Evolutionary conservation across 1,140 invertebrate species (phyloP).

Genomic region (Rhynchophorus ferrugineus): DNA sequence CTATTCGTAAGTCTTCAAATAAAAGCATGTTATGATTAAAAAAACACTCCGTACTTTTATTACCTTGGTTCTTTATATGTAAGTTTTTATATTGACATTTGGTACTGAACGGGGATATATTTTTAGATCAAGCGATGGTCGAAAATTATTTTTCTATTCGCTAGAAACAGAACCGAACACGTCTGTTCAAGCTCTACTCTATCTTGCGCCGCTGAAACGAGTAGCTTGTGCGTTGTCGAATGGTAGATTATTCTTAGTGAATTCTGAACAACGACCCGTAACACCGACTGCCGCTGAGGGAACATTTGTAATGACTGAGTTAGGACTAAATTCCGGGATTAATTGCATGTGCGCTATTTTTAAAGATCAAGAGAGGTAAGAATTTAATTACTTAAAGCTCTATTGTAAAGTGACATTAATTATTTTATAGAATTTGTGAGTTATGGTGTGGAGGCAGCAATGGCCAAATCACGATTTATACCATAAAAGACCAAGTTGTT

Average conservation of each 20-base stretch:
- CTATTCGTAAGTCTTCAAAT: constrained; percentile 59
- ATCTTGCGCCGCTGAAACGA: constrained; percentile 55
- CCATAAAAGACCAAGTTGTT: constrained; percentile 48
- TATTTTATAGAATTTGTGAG: constrained; percentile 48
- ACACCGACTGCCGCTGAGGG: constrained; percentile 58
- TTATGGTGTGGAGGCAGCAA: constrained; percentile 71
- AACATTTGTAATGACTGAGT: constrained; percentile 68
- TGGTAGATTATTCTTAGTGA: constrained; percentile 67
- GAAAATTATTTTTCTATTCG: constrained; percentile 50
- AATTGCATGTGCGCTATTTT: constrained; percentile 50
- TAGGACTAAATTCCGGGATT: constrained; percentile 57
- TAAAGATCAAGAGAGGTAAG: constrained; percentile 41
- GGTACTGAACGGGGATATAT: no score
- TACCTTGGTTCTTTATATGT: no score
- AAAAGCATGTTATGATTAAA: no score
- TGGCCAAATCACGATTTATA: constrained; percentile 65
- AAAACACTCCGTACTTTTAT: no score
- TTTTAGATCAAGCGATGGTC: constrained; percentile 46
- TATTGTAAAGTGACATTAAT: constrained; percentile 6
- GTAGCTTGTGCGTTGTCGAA: constrained; percentile 66
- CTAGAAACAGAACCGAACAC: constrained; percentile 46
- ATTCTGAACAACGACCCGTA: constrained; percentile 51
- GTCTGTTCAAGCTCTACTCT: constrained; percentile 57
- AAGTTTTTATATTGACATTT: no score
- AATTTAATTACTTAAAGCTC: constrained; percentile 5